Evolutionary conservation across 2,888 invertebrate genomes (phyloP), one percentile per base, ranked within the genome.

Genomic region (Spodoptera picta): DNA sequence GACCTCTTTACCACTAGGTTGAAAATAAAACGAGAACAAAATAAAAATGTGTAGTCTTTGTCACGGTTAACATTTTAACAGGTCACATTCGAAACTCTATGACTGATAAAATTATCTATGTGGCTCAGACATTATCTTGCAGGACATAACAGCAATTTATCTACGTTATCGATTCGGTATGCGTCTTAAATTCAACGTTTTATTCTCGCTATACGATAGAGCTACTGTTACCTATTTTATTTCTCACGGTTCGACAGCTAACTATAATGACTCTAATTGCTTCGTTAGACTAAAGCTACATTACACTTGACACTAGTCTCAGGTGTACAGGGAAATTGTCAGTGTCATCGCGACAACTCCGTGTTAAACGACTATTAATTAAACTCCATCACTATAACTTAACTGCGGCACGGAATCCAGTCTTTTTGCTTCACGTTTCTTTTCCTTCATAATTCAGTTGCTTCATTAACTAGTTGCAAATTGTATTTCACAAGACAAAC

Each of bases 171-270:
- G 24, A 73, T 61, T 56, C 62, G 47, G 9, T 41, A 55, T 65
- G 42, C 61, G 49, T 68, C 73, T 69, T 64, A 45, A 54, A 58
- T 70, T 61, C 62, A 23, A 12, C 46, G 42, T 63, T 69, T 69
- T 58, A 53, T 65, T 53, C 60, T 24, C 27, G 46, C 24, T 55
- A 45, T 50, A 59, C 31, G 52, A 42, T 41, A 50, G 43, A 36
- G 11, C 43, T 51, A 60, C 68, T 36, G 36, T 36, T 36, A 36
- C 36, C 36, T 70, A 72, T 71, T 76, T 71, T 72, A 77, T 68
- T 75, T 80, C 82, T 77, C 80, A 84, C 81, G 78, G 78, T 77
- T 78, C 67, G 69, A 68, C 59, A 65, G 47, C 52, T 60, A 61
- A 65, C 67, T 67, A 68, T 73, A 71, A 73, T 69, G 72, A 50